Evolutionary conservation across 2,888 invertebrate species (phyloP).

Genomic region (Schizaphis graminum): DNA sequence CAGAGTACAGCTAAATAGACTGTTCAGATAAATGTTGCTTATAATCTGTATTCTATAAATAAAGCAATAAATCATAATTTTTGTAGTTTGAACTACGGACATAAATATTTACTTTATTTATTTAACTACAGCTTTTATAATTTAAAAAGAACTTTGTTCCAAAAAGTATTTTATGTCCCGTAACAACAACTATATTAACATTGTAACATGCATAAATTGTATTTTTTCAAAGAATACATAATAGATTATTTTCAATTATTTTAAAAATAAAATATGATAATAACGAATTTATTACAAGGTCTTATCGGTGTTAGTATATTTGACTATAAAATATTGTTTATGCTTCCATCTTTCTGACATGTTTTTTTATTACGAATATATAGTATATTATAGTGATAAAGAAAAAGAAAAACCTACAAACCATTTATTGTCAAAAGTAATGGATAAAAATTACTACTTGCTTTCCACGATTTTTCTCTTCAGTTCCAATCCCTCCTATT

Average conservation of each 20-base stretch:
- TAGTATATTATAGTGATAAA: slow-evolving; percentile 39
- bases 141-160: neutral
- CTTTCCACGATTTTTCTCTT: slow-evolving; percentile 34
- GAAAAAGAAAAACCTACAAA: slow-evolving; percentile 45
- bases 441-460: slow-evolving; percentile 43
- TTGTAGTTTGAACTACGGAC: neutral
- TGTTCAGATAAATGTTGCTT: neutral
- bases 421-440: slow-evolving; percentile 54
- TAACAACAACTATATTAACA: slow-evolving; percentile 18
- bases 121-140: slow-evolving; percentile 10
- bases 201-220: slow-evolving; percentile 15
- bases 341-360: slow-evolving; percentile 35
- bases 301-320: slow-evolving; percentile 31
- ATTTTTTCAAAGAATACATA: neutral
- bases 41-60: slow-evolving; percentile 8
- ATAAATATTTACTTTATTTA: slow-evolving; percentile 9
- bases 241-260: slow-evolving; percentile 21
- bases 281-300: slow-evolving; percentile 9
- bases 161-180: neutral
- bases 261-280: neutral
- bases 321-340: slow-evolving; percentile 42
- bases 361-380: slow-evolving; percentile 45
- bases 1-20: neutral
- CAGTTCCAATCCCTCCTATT: slow-evolving; percentile 18
- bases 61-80: neutral